Evolutionary conservation across 30 jellyfish, hydroid and myxozoan species (phyloP), one percentile per base, ranked within the genome.

Genomic region (Nemopilema nomurai): DNA sequence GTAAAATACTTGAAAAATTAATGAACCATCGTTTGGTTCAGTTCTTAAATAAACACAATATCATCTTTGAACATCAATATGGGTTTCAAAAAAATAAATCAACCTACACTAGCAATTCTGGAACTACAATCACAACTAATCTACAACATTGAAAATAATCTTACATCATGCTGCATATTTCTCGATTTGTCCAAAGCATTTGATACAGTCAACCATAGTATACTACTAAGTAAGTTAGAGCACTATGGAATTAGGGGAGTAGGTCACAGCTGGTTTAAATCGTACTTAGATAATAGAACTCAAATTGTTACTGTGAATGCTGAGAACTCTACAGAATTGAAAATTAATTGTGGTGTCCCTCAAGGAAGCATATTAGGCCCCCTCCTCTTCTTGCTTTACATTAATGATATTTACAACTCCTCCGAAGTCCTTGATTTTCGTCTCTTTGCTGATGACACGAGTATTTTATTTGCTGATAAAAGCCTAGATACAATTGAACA

Each of bases 341-440:
- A 3, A 62, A 79, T 79, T 16, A n/a, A 64, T 7, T 79, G 80
- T 79, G 89, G 89, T 20, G 89, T 79, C 23, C 89, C 89, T 25
- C 91, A 82, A 70, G 91, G 87, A 30, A 57, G 82, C 75, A 80
- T 84, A 30, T 67, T 82, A 25, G 92, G 92, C 26, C 92, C 92
- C 74, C 62, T 72, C 67, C 67, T 84, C 20, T 84, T 72, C 50
- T 31, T 72, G 25, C 63, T 84, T 8, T 84, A 71, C 82, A 74
- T 84, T 24, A 84, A 71, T 84, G 81, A 84, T 25, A 52, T 84
- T 17, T 31, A 57, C 67, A 84, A 72, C 22, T 72, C 82, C n/a
- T 82, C 85, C 0, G 22, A 70, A 73, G 68, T 16, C 18, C 82
- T 84, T 9, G 50, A 84, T 41, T 84, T 84, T 63, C 52, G 81